Evolutionary conservation across 64 coral and sea anemone species (phyloP), one percentile per base, ranked within the genome.

Genomic region (Pocillopora verrucosa): DNA sequence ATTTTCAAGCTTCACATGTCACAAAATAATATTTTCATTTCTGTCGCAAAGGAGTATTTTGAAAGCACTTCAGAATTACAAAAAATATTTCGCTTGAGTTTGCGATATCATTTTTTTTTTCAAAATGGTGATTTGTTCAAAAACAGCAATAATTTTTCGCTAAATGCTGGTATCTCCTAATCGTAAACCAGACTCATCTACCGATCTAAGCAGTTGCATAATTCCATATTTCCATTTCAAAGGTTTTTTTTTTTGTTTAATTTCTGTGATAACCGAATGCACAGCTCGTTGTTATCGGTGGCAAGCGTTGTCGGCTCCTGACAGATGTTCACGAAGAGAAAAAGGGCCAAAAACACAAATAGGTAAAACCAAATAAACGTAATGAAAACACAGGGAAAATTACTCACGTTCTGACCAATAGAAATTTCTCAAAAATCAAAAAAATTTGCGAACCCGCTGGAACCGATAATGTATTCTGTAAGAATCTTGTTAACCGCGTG

Each of bases 301-400:
- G 16, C 60, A n/a, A 35, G 36, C 20, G 22, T 37, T 72, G 64
- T 85, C 36, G 19, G 37, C 63, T 41, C 57, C 10, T 72, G 82
- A 85, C 82, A 85, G 82, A 85, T 85, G 82, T 85, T 85, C 64
- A 22, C 5, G 64, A 19, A 56, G 82, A 72, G 57, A 85, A 85
- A 36, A 72, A 22, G 9, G 38, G 10, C 56, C 64, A 58, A 9
- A 77, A 37, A 22, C 70, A 85, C 38, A 85, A 14, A 85, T n/a
- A 72, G 38, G 72, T 11, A 58, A 72, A 85, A 85, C 64, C 82
- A 85, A 72, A 72, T 72, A 85, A 72, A 72, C 51, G 64, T 36
- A 65, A 85, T 72, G 35, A n/a, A 12, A 72, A 26, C 35, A 30
- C 63, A 63, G 45, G 36, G 24, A 65, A 84, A 41, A 85, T 85